Conservation (phyloP, 2,113 vertebrate genomes). For the Onychorhynchus coronatus region DNA sequence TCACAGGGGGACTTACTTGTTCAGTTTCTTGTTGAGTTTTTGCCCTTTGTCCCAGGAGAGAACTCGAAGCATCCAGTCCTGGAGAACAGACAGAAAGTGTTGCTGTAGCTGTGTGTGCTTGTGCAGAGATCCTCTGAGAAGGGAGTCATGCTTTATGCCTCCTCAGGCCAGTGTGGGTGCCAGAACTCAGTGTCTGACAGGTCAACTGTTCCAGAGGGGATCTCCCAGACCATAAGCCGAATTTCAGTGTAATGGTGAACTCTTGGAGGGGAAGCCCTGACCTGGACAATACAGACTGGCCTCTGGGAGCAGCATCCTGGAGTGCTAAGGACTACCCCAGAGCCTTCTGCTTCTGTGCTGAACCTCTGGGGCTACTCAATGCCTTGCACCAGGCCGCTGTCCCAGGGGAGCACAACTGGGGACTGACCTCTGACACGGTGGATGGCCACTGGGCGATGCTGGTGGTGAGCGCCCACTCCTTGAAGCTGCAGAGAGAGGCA, state of each 20-base stretch:
- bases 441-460: slow-evolving; percentile 82
- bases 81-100: not conserved
- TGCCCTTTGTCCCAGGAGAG: slow-evolving; percentile 80
- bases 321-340: not conserved
- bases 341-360: not conserved
- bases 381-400: not conserved
- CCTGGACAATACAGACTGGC: not conserved
- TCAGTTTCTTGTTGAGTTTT: slow-evolving; percentile 73
- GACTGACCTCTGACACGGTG: slow-evolving; percentile 70
- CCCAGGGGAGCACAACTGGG: accelerated
- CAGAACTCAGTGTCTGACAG: not conserved
- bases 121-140: not conserved
- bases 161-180: too few species aligned
- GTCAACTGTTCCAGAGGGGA: not conserved
- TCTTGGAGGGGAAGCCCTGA: not conserved
- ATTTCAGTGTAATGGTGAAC: not conserved
- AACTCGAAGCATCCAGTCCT: slow-evolving; percentile 79
- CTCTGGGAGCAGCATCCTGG: not conserved
- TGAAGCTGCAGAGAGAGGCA: slow-evolving; percentile 70
- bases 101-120: not conserved
- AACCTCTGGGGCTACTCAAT: not conserved
- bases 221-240: not conserved
- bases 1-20: slow-evolving; percentile 73
- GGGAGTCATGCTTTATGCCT: not conserved
- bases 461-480: slow-evolving; percentile 80